Percentiles rank a stretch among this genome's conserved stretches.
Conservation (phyloP, 2,888 invertebrate genomes). For the Tuberolachnus salignus region DNA sequence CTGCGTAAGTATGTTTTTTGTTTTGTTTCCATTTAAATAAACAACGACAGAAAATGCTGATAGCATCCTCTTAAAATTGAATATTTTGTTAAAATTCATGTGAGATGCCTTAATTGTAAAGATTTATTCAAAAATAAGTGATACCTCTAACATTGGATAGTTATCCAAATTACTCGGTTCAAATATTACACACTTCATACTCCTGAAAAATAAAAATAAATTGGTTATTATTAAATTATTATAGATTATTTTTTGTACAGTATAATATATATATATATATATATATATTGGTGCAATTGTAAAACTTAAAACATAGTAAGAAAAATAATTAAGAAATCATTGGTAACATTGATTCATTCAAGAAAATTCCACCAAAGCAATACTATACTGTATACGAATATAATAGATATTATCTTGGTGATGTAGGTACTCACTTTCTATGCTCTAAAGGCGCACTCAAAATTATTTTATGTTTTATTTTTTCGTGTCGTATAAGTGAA, state of each 20-base stretch:
- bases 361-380: background rate
- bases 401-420: background rate
- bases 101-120: too few species aligned
- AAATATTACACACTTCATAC: background rate
- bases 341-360: background rate
- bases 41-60: too few species aligned
- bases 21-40: too few species aligned
- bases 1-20: too few species aligned
- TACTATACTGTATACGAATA: background rate
- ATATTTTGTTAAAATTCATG: too few species aligned
- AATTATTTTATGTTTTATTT: background rate
- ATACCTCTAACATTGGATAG: slow-evolving; percentile 27
- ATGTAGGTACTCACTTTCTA: background rate
- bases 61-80: too few species aligned
- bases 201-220: slow-evolving; percentile 16
- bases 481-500: slow-evolving; percentile 42
- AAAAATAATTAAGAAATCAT: background rate
- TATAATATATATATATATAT: background rate
- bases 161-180: slow-evolving; percentile 16
- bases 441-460: background rate
- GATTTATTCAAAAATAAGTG: background rate
- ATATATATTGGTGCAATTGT: background rate
- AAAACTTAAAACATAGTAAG: too few species aligned
- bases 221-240: background rate
- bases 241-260: background rate